These are phyloP conservation scores for Paramuricea clavata DNA, from an alignment of 92 coral and sea anemone genomes.

Conservation along the genomic window DNA sequence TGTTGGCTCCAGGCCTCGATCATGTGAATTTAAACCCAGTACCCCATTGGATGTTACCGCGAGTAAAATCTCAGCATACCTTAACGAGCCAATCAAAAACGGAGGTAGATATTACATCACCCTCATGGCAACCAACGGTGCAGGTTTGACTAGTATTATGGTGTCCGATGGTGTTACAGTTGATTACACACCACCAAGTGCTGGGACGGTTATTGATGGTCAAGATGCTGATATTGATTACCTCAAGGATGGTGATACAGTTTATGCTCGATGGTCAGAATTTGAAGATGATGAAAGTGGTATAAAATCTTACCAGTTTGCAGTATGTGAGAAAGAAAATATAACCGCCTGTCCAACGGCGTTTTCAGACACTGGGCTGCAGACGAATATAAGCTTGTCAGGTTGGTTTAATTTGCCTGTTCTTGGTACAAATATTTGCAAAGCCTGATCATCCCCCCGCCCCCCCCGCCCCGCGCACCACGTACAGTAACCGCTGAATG, in stretches of 20 bases:
- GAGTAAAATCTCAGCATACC: constrained; percentile 61
- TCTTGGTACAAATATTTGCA: not conserved
- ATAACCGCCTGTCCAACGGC: constrained; percentile 60
- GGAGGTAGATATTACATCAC: constrained; percentile 83
- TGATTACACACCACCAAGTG: constrained; percentile 82
- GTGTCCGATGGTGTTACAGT: constrained; percentile 90
- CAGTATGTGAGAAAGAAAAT: constrained; percentile 69
- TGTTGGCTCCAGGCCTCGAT: constrained; percentile 77
- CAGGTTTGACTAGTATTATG: constrained; percentile 72
- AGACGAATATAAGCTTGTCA: constrained; percentile 67
- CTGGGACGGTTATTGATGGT: constrained; percentile 84
- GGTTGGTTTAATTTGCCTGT: constrained; percentile 47
- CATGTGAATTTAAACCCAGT: constrained; percentile 72
- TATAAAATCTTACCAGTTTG: constrained; percentile 78
- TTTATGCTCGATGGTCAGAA: constrained; percentile 72
- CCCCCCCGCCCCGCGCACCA: no score
- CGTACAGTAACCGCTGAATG: no score
- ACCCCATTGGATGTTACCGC: constrained; percentile 45
- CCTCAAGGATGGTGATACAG: constrained; percentile 62
- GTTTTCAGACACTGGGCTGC: constrained; percentile 69
- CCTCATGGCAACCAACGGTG: constrained; percentile 88
- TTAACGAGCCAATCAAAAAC: constrained; percentile 64
- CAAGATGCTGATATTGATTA: constrained; percentile 58
- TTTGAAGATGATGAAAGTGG: constrained; percentile 78
- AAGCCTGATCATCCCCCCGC: no score